Evolutionary conservation across 2,797 vertebrate genomes (phyloP), one percentile per base, ranked within the genome.

Genomic region (Borostomias antarcticus): DNA sequence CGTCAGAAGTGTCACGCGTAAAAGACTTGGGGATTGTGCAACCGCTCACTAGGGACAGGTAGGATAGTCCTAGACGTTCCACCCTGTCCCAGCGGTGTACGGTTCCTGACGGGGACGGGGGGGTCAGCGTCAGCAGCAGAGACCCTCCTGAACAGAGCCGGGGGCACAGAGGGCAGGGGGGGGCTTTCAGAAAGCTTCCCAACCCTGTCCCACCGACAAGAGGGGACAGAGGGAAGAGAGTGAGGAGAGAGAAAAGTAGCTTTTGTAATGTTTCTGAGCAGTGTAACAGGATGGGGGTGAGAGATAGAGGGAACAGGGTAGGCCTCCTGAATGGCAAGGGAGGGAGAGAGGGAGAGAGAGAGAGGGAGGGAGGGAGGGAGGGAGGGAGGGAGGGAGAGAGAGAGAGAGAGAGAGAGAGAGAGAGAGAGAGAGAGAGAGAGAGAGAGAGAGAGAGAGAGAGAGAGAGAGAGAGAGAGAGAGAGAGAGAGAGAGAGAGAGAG

Each of bases 251-350:
- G 4, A 17, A 21, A 58, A 19, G 64, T 51, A 23, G 32, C 70
- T 60, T 73, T 77, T 77, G 70, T 70, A 29, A 66, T 73, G 37
- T 52, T 23, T 40, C 52, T 35, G 43, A 56, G 58, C 66, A 25
- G 15, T 64, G 40, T 35, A 61, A 58, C 53, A 54, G 50, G 47
- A 64, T 29, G 56, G 43, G 1, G 40, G 40, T 17, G 40, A 45
- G 40, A n/a, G 40, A 43, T 1, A 37, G 40, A 43, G 13, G 6
- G 15, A 45, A 5, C 5, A 1, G 47, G 13, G 4, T 23, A 7
- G 15, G n/a, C 26, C 4, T 15, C n/a, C 57, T 65, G 56, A 65
- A 66, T 47, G 48, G 33, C 7, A 19, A 69, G 15, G 17, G 23
- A 29, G 64, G 52, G 43, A 13, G 51, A 13, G 25, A 28, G 13